Evolutionary conservation across 2,113 vertebrate species (phyloP), one percentile per base, ranked within the genome.

Genomic region (Rostratula benghalensis): DNA sequence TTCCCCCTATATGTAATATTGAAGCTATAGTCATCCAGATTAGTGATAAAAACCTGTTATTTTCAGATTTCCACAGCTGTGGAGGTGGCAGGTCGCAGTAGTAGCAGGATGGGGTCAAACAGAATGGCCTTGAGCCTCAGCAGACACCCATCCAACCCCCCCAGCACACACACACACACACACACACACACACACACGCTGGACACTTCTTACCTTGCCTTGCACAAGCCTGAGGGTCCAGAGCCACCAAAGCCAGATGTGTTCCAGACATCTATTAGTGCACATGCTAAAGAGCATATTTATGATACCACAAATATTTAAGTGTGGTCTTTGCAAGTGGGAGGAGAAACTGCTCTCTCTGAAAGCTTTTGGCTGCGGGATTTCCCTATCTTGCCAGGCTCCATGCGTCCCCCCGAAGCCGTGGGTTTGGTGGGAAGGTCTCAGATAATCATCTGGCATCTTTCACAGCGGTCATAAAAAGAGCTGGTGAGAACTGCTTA

Each of bases 261-360:
- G 27, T 61, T 95, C 69, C 93, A 93, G 86, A 84, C 68, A 82
- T 41, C 80, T 89, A 71, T 64, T 93, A 93, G 33, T 76, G 64
- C 43, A 77, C 56, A 45, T 60, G 46, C 56, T 90, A 57, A 93
- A 92, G 91, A 93, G 64, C 71, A 75, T 81, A 89, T 95, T 89
- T 95, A 92, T 78, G 76, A 96, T 68, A 89, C 90, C 76, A 89
- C 83, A 96, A 94, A 94, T 93, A 95, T 94, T 81, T 87, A 83
- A 93, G 79, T 48, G 76, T 76, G 90, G 90, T 71, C 79, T 95
- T 48, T 64, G 73, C 76, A 65, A 93, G 83, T 65, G 80, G 95
- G 95, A 95, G 95, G 94, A 90, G 85, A 94, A 92, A 84, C 60
- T 81, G 56, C 80, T 97, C 77, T 53, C 73, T 95, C 86, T 83